Conservation (phyloP, 2,888 invertebrate species). For the Anticlea derivata region DNA sequence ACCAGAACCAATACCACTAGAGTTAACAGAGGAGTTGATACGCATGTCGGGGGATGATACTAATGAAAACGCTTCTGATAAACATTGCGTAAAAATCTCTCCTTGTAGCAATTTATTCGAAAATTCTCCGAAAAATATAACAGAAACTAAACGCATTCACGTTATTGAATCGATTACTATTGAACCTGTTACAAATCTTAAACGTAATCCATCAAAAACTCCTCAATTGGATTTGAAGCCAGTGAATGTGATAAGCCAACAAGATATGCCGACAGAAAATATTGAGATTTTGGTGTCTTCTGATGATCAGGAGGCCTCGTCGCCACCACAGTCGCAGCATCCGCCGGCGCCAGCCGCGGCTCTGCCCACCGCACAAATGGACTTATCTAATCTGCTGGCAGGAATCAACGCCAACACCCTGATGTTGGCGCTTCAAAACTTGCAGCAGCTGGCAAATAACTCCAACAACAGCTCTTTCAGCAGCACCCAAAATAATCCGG, state of each 20-base stretch:
- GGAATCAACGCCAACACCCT: constrained; percentile 73
- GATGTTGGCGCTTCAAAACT: constrained; percentile 71
- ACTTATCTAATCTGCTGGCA: constrained; percentile 63
- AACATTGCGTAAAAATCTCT: neutral
- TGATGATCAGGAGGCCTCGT: constrained; percentile 17
- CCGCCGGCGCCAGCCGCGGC: constrained; percentile 11
- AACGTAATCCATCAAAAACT: neutral
- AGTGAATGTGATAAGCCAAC: constrained; percentile 24
- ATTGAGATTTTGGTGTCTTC: constrained; percentile 16
- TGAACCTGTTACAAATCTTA: constrained; percentile 37
- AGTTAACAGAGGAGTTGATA: constrained; percentile 54
- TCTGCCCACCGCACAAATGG: constrained; percentile 44
- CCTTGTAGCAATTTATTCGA: constrained; percentile 25
- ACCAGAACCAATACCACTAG: constrained; percentile 46
- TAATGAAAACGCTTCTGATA: constrained; percentile 6
- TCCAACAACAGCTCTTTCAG: constrained; percentile 35
- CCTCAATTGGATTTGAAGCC: constrained; percentile 22
- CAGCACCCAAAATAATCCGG: constrained; percentile 32
- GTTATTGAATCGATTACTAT: constrained; percentile 68
- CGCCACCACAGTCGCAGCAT: constrained; percentile 4
- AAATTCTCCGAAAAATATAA: constrained; percentile 44
- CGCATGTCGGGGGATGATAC: constrained; percentile 39
- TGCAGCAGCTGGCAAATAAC: constrained; percentile 64
- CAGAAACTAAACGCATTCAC: constrained; percentile 62
- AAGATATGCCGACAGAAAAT: constrained; percentile 15